Percentiles rank a stretch among this genome's conserved stretches.
phyloP scores from a whole-genome alignment of 2,113 vertebrate species.

The Elachura formosa region DNA sequence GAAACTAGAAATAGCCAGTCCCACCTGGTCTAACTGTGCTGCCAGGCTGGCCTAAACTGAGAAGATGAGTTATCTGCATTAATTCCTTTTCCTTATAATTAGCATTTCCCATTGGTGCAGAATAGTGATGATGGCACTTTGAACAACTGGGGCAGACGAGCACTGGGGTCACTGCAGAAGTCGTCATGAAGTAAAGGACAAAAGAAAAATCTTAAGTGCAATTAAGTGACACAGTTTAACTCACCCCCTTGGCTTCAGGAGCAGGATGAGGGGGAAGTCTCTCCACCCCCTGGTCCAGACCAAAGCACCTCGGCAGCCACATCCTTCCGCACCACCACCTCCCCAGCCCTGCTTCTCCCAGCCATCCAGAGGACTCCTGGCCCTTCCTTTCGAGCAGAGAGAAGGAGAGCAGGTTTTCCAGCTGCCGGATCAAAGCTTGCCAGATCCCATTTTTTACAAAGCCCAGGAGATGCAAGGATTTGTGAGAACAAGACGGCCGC shows the following conservation, averaged over 20 bases:
- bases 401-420: neutral
- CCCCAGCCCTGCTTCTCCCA: neutral
- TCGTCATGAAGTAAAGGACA: rapidly evolving
- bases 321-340: neutral
- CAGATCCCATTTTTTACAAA: neutral
- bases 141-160: neutral
- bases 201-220: neutral
- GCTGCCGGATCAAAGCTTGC: neutral
- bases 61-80: neutral
- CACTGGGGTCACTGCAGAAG: neutral
- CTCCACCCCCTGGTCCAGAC: neutral
- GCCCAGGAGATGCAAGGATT: neutral
- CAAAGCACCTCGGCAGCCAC: neutral
- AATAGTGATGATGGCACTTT: rapidly evolving
- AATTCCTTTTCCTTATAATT: neutral
- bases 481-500: neutral
- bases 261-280: neutral
- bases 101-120: neutral
- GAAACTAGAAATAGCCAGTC: rapidly evolving
- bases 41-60: neutral
- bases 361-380: neutral
- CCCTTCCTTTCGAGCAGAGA: neutral
- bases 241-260: neutral
- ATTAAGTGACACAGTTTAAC: neutral
- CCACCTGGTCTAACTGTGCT: neutral